phyloP scores from a whole-genome alignment of 2,797 vertebrate genomes.

The Sebastes steindachneri region DNA sequence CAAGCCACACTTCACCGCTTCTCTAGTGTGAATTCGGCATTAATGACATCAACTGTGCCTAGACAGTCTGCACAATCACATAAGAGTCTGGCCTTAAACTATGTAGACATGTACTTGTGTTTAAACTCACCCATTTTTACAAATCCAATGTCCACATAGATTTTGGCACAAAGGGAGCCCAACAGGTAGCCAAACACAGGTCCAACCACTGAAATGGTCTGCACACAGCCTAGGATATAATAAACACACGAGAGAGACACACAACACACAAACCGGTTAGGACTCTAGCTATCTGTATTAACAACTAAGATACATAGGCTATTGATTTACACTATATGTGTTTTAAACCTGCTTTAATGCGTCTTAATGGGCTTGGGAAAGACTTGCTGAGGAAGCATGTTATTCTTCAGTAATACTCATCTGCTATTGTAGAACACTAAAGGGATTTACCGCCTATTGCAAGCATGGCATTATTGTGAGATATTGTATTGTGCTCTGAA shows the following conservation, averaged over 20 bases:
- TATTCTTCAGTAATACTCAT: slow-evolving; percentile 6
- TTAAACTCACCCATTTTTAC: slow-evolving; percentile 88
- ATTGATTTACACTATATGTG: background rate
- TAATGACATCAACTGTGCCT: background rate
- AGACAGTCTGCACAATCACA: background rate
- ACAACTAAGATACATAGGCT: background rate
- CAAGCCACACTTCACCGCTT: too few relatives aligned
- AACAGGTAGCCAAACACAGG: slow-evolving; percentile 87
- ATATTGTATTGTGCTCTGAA: background rate
- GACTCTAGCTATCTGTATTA: background rate
- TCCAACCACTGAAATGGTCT: slow-evolving; percentile 88
- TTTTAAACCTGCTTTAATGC: background rate
- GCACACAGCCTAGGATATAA: slow-evolving; percentile 82
- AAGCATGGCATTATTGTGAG: background rate
- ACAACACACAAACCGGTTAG: background rate
- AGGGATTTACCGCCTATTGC: too few relatives aligned
- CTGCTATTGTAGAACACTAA: too few relatives aligned
- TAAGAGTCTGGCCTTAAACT: background rate
- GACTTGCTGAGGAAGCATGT: background rate
- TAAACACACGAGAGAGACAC: slow-evolving; percentile 7
- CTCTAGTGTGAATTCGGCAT: background rate
- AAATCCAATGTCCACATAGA: slow-evolving; percentile 93
- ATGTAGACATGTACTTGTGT: background rate
- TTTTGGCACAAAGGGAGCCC: slow-evolving; percentile 86
- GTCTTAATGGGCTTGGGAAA: background rate